Base-by-base conservation (phyloP, 2,888 invertebrate genomes). In the Sarcophaga subvicina region DNA sequence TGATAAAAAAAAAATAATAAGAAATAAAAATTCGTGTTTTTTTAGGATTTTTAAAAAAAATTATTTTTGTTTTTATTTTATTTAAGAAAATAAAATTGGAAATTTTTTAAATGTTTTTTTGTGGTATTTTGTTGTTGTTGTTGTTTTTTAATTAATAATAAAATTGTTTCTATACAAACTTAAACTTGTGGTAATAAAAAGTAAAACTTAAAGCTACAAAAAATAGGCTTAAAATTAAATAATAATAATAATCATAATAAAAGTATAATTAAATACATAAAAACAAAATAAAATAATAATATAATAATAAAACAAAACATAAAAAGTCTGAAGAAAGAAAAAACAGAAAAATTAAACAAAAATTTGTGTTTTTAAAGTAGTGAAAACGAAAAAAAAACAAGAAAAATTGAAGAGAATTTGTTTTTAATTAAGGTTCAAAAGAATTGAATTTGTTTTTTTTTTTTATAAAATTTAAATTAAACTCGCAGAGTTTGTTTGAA, bases 221-320 rank as follows among this genome's bases (percentile, higher is more conserved):
- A 84, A 81, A 76, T 37, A 37, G 37, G 37, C 81, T 78, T 87
- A 87, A 87, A 87, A 87, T 87, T 87, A 87, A 87, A 87, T 87
- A 87, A 87, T 87, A 87, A 86, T 77, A 78, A 75, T 76, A 63
- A 69, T 45, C 62, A 72, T 71, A 66, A 83, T 72, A 22, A 11
- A 62, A 62, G n/a, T 20, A 77, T 76, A 77, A 77, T 83, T 84
- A 87, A 87, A 84, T 87, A 87, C 81, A 84, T 79, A 76, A 84
- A 79, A 87, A 86, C 79, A 82, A 84, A 75, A 59, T 75, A 75
- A 84, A 88, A 88, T 88, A 85, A 88, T 86, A 82, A 86, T 49
- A 88, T 86, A 80, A 86, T 54, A 80, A 81, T 69, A 88, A 85
- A 88, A 85, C 73, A 88, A 79, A 88, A 88, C 75, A 87, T 87